phyloP scores from a whole-genome alignment of 2,797 vertebrate species.

The Poecile montanus region DNA sequence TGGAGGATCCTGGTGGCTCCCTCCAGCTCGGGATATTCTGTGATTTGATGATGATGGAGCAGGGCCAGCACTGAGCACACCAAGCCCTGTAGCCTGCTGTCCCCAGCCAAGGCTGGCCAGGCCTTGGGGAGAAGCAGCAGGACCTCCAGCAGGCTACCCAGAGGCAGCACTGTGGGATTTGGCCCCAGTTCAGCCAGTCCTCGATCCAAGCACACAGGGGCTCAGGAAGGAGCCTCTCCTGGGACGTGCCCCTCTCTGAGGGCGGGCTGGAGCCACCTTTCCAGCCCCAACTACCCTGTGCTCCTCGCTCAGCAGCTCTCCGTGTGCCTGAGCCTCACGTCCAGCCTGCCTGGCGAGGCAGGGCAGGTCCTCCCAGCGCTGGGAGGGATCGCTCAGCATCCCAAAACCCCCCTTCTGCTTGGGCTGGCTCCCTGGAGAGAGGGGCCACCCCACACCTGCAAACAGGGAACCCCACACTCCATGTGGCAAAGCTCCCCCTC shows the following conservation, averaged over 20 bases:
- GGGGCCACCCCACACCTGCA: not conserved
- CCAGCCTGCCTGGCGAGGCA: not conserved
- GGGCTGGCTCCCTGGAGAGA: not conserved
- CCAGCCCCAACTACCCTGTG: too few species aligned
- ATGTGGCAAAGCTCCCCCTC: accelerated
- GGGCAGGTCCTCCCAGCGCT: accelerated
- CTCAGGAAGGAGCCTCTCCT: too few species aligned
- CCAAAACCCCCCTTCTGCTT: not conserved
- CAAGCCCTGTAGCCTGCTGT: accelerated
- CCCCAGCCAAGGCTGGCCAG: not conserved
- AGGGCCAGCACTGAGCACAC: accelerated
- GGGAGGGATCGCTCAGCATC: not conserved
- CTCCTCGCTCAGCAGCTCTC: not conserved
- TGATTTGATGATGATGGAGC: accelerated
- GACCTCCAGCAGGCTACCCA: not conserved
- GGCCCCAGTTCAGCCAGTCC: not conserved
- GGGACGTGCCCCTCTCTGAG: not conserved
- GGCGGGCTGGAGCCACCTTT: accelerated
- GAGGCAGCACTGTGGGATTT: accelerated
- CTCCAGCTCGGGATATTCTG: accelerated
- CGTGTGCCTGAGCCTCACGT: accelerated
- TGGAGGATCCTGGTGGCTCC: accelerated
- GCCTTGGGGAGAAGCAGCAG: too few species aligned
- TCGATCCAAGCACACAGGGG: accelerated
- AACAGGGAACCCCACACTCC: not conserved